phyloP scores from a whole-genome alignment of 2,888 invertebrate genomes.

The Ctena decussata region DNA sequence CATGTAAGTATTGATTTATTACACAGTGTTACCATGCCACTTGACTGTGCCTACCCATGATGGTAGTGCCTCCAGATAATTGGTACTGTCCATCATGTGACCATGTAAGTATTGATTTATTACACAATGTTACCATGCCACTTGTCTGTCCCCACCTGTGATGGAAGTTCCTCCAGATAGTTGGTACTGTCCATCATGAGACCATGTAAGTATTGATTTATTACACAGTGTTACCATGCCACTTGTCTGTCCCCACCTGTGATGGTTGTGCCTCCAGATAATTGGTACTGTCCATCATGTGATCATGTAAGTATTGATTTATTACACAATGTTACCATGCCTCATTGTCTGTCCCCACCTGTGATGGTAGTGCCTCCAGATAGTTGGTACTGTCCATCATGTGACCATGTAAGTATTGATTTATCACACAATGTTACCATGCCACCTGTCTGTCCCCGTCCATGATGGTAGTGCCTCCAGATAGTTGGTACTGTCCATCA shows the following conservation, averaged over 20 bases:
- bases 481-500: slow-evolving; percentile 48
- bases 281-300: slow-evolving; percentile 54
- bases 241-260: slow-evolving; percentile 44
- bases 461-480: slow-evolving; percentile 29
- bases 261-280: slow-evolving; percentile 31
- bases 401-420: slow-evolving; percentile 51
- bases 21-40: not conserved
- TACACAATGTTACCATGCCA: not conserved
- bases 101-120: slow-evolving; percentile 39
- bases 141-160: slow-evolving; percentile 43
- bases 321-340: not conserved
- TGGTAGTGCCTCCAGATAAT: slow-evolving; percentile 32
- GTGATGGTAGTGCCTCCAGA: slow-evolving; percentile 33
- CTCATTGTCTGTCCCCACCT: slow-evolving; percentile 40
- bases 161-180: slow-evolving; percentile 33
- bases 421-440: not conserved
- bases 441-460: slow-evolving; percentile 44
- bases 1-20: slow-evolving; percentile 38
- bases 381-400: slow-evolving; percentile 50
- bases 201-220: slow-evolving; percentile 44
- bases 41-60: slow-evolving; percentile 42
- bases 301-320: slow-evolving; percentile 46
- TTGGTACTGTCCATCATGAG: slow-evolving; percentile 53
- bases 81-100: slow-evolving; percentile 56
- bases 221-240: not conserved